Percentiles rank a stretch among this genome's conserved stretches.
phyloP scores from a whole-genome alignment of 2,113 vertebrate genomes.

The Eulemur rufifrons region DNA sequence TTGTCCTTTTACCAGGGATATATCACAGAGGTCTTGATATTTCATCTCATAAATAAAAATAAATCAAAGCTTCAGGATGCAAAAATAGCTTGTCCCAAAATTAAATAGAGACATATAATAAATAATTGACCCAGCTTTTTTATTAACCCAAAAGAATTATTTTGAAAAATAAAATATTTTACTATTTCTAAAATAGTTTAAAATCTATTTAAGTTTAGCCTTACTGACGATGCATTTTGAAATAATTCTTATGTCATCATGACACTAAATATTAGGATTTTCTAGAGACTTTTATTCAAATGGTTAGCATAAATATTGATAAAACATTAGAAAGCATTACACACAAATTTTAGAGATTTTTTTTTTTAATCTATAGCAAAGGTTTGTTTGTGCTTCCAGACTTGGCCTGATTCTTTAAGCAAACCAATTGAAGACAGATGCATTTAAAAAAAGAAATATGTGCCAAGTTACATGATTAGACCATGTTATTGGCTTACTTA shows the following conservation, averaged over 20 bases:
- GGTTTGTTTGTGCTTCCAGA: not conserved
- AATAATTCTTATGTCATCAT: conserved; percentile 29
- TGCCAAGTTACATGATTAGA: not conserved
- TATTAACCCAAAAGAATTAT: not conserved
- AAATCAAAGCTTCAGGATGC: conserved; percentile 13
- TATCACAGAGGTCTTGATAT: not conserved
- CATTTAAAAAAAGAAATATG: conserved; percentile 33
- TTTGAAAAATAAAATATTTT: conserved; percentile 49
- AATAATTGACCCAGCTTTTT: not conserved
- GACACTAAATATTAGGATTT: conserved; percentile 18
- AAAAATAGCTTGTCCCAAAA: conserved; percentile 38
- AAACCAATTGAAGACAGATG: conserved; percentile 5
- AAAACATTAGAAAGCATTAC: conserved; percentile 28
- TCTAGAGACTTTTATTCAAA: conserved; percentile 25
- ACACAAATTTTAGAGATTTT: conserved; percentile 18
- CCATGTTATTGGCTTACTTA: conserved; percentile 20
- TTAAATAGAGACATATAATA: not conserved
- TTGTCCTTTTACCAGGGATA: not conserved
- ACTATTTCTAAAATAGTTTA: conserved; percentile 34
- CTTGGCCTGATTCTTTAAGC: not conserved
- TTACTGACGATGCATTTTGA: conserved; percentile 25
- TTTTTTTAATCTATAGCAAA: not conserved
- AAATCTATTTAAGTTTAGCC: not conserved
- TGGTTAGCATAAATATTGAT: conserved; percentile 37
- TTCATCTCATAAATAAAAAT: conserved; percentile 14